Base-by-base conservation (phyloP, 2,888 invertebrate species). In the Aleiodes leptofemur region DNA sequence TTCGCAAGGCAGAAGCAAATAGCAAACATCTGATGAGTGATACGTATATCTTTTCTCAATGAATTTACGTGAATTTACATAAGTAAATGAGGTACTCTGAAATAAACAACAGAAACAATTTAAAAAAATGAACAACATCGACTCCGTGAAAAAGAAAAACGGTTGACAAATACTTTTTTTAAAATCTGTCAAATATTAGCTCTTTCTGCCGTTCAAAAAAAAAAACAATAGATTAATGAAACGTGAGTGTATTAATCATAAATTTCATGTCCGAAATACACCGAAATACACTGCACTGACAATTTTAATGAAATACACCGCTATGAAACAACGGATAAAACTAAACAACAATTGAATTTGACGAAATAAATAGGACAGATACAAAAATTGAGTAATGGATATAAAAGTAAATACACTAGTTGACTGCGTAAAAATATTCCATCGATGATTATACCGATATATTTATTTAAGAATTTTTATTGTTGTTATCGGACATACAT, bases 401-500 rank as follows among this genome's bases (percentile, higher is more conserved):
- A 23, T 66, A 69, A 23, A 71, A 72, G 64, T 34, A 72, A 72
- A 70, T 76, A 79, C 79, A 82, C 82, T 86, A 86, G 85, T 84
- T 85, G 85, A 86, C 85, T 87, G 86, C 87, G 82, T 86, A 86
- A 86, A 83, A 86, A 86, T 87, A 86, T 86, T 86, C 86, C 84
- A 87, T 85, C 86, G 82, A 86, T 85, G 83, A 87, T 85, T 84
- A 84, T 84, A 86, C 83, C 83, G 81, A 86, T 87, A 86, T 87
- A 88, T 87, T 87, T 88, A 88, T 88, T 88, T 88, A 88, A 88
- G 86, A 87, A 88, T 86, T 88, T 88, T 88, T 88, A 87, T 88
- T 86, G 84, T 86, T 88, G 86, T 88, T 88, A 87, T 86, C 86
- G 83, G 85, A 87, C 84, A 84, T 84, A 84, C 86, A 87, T 86